These are phyloP conservation scores for Aquatica leii DNA, from an alignment of 2,888 invertebrate species.

Conservation along the genomic window DNA sequence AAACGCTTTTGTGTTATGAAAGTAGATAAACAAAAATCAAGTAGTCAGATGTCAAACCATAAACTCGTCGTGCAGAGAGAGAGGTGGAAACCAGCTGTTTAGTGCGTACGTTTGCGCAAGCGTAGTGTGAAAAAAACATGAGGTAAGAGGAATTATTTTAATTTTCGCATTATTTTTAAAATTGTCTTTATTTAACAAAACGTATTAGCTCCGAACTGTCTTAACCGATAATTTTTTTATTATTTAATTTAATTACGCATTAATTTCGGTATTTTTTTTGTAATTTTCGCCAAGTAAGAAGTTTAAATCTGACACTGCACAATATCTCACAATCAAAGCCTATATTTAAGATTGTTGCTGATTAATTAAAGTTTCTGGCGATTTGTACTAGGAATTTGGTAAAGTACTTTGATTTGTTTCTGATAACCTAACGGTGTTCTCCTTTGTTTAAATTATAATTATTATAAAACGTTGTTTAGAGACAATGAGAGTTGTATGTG, in stretches of 20 bases:
- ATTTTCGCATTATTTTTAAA: conserved; percentile 4
- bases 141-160: conserved; percentile 19
- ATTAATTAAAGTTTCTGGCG: no score
- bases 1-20: conserved; percentile 12
- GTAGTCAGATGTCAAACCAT: conserved; percentile 20
- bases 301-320: conserved; percentile 15
- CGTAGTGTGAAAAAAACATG: conserved; percentile 27
- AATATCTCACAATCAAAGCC: neutral
- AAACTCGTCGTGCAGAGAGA: conserved; percentile 9
- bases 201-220: neutral
- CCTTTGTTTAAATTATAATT: no score
- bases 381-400: no score
- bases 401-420: no score
- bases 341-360: neutral
- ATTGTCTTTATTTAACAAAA: neutral
- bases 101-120: conserved; percentile 31
- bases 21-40: conserved; percentile 16
- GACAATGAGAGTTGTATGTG: no score
- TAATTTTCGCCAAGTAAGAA: neutral
- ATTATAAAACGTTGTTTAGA: no score
- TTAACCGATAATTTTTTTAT: neutral
- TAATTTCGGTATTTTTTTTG: neutral
- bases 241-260: neutral
- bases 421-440: no score
- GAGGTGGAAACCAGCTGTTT: conserved; percentile 39